A percentile compares a stretch with the other conserved stretches of the same genome.
These are phyloP conservation scores for Theocolax elegans DNA, from an alignment of 1,140 invertebrate genomes.

Conservation along the genomic window DNA sequence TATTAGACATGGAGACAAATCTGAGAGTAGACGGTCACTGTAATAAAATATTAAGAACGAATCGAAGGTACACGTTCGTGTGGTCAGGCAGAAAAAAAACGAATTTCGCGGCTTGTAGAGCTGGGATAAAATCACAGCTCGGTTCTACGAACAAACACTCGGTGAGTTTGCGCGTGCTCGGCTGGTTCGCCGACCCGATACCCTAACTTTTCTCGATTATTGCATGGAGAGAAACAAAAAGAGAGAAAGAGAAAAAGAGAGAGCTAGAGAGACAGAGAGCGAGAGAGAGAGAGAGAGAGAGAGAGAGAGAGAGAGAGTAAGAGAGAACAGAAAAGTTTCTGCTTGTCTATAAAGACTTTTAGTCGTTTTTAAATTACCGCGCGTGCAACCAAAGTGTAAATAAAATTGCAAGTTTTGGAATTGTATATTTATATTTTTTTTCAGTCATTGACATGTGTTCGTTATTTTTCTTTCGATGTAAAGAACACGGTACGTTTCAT, in stretches of 20 bases:
- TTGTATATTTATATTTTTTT: too few species aligned
- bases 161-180: too few species aligned
- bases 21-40: too few species aligned
- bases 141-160: background rate
- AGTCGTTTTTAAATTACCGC: background rate
- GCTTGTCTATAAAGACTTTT: background rate
- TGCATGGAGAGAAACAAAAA: background rate
- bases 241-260: too few species aligned
- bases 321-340: slow-evolving; percentile 9
- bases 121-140: too few species aligned
- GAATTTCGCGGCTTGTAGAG: background rate
- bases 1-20: too few species aligned
- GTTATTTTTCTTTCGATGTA: too few species aligned
- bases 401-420: background rate
- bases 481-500: too few species aligned
- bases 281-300: too few species aligned
- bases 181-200: background rate
- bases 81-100: background rate
- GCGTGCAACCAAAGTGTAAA: background rate
- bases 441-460: too few species aligned
- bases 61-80: background rate
- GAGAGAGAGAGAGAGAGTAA: too few species aligned
- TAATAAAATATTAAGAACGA: background rate
- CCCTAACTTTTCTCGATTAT: slow-evolving; percentile 15
- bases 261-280: too few species aligned